phyloP scores from a whole-genome alignment of 2,113 vertebrate species.

The Nerophis lumbriciformis region DNA sequence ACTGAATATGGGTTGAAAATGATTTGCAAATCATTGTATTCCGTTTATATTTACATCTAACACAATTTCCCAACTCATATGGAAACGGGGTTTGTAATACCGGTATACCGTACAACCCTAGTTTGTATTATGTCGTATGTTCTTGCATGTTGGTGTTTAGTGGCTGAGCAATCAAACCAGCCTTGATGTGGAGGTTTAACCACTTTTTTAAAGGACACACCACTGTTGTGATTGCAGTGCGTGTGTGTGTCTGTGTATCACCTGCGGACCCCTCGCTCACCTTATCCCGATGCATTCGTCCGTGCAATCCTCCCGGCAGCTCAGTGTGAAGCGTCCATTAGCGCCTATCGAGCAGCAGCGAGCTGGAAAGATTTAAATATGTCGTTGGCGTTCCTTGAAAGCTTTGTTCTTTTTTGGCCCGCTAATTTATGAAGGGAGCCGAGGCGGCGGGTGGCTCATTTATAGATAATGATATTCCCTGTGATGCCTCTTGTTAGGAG shows the following conservation, averaged over 20 bases:
- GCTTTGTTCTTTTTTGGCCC: constrained; percentile 49
- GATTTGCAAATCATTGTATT: too few species aligned
- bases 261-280: constrained; percentile 36
- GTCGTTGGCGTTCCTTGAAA: constrained; percentile 32
- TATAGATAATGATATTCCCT: constrained; percentile 55
- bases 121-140: too few species aligned
- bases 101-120: too few species aligned
- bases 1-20: too few species aligned
- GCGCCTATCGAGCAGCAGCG: too few species aligned
- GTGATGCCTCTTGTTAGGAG: constrained; percentile 57
- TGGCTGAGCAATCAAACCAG: too few species aligned
- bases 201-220: constrained; percentile 28
- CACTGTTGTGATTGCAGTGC: constrained; percentile 45
- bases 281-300: constrained; percentile 9
- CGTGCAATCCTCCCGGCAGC: constrained; percentile 8
- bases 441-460: constrained; percentile 49
- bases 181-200: constrained; percentile 15
- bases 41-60: too few species aligned
- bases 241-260: constrained; percentile 12
- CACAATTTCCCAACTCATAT: too few species aligned
- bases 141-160: too few species aligned
- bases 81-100: too few species aligned
- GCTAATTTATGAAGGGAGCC: constrained; percentile 52
- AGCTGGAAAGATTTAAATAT: constrained; percentile 21
- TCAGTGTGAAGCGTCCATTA: constrained; percentile 17